Conservation (phyloP, 1,140 invertebrate species). For the Marisa cornuarietis region DNA sequence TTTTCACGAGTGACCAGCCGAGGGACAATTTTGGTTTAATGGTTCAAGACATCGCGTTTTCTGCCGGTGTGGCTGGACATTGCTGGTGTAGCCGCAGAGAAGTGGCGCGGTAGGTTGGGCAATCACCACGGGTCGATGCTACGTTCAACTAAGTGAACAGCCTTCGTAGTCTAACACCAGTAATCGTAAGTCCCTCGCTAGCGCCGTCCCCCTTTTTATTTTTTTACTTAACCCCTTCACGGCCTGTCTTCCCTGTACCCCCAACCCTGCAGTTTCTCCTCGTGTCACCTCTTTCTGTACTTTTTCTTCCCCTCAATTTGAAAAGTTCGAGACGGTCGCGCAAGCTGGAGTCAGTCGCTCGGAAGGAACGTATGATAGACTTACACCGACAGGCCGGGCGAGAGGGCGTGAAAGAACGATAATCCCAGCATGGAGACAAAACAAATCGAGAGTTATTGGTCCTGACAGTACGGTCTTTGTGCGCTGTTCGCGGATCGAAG, state of each 20-base stretch:
- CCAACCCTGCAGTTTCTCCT: neutral
- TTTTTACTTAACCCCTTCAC: neutral
- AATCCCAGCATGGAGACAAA: slow-evolving; percentile 22
- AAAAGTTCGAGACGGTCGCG: too few species aligned
- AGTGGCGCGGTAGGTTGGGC: neutral
- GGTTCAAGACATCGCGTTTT: slow-evolving; percentile 7
- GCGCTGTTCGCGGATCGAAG: slow-evolving; percentile 20
- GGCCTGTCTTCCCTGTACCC: slow-evolving; percentile 3
- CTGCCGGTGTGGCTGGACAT: slow-evolving; percentile 4
- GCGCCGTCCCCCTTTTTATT: slow-evolving; percentile 1
- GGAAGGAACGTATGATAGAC: slow-evolving; percentile 23
- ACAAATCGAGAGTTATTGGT: slow-evolving; percentile 29
- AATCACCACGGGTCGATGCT: slow-evolving; percentile 9
- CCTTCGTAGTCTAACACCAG: slow-evolving; percentile 6
- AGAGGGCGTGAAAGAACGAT: slow-evolving; percentile 24
- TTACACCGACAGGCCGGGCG: slow-evolving; percentile 22
- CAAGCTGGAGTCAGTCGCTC: neutral
- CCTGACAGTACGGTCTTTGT: slow-evolving; percentile 23
- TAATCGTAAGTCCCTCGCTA: slow-evolving; percentile 17
- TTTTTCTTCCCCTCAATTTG: too few species aligned
- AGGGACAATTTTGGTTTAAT: slow-evolving; percentile 16
- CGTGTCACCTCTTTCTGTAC: too few species aligned
- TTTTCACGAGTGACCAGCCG: slow-evolving; percentile 25
- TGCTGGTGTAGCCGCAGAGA: neutral
- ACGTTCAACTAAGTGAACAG: slow-evolving; percentile 11